phyloP scores from a whole-genome alignment of 2,797 vertebrate species.

The Intellagama lesueurii region DNA sequence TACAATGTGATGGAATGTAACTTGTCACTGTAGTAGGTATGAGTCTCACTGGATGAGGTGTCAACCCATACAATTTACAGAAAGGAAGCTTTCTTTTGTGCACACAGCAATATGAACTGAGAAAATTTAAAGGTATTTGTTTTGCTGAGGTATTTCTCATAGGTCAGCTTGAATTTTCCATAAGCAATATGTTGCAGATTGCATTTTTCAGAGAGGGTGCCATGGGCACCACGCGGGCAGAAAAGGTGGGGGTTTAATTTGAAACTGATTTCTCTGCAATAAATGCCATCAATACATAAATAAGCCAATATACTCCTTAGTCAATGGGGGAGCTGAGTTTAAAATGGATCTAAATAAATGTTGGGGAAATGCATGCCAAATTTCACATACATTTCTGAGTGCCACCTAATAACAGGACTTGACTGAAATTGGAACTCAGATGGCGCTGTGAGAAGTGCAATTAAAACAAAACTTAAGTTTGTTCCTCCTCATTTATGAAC shows the following conservation, averaged over 20 bases:
- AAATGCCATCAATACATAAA: too few species aligned
- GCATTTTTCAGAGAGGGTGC: background rate
- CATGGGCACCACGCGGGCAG: background rate
- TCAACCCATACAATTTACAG: background rate
- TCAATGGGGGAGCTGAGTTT: too few species aligned
- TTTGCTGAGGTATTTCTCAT: background rate
- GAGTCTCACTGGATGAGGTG: conserved; percentile 5
- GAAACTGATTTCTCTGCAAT: too few species aligned
- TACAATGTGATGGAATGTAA: conserved; percentile 17
- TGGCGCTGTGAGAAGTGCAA: too few species aligned
- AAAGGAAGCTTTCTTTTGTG: background rate
- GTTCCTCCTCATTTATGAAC: too few species aligned
- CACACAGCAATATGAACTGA: background rate
- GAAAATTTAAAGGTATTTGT: background rate
- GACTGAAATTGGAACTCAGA: too few species aligned
- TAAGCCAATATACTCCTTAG: too few species aligned
- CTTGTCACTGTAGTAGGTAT: conserved; percentile 6
- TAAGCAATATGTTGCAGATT: background rate
- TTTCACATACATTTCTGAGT: too few species aligned
- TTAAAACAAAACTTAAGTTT: too few species aligned
- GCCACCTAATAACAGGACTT: too few species aligned
- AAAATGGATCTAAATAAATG: too few species aligned
- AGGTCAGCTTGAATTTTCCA: background rate
- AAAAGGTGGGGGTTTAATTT: background rate
- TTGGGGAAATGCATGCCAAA: too few species aligned